Evolutionary conservation across 2,113 vertebrate species (phyloP), one percentile per base, ranked within the genome.

Genomic region (Mustelus asterias): DNA sequence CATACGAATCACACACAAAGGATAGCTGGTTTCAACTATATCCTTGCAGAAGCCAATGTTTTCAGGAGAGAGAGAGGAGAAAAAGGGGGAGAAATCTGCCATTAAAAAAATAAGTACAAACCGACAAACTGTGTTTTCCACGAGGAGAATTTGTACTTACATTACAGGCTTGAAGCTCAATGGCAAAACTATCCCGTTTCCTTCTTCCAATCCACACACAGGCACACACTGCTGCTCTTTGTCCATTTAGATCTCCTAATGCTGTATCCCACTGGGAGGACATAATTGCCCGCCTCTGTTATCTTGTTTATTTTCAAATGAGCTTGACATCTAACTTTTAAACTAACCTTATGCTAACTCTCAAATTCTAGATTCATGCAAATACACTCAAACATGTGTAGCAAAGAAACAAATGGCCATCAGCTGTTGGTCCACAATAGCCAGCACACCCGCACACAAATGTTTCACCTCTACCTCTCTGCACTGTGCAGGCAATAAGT

Each of bases 251-350:
- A 33, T 67, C 60, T 65, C 60, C 90, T 33, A 63, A 67, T 67
- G 18, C 18, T 67, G n/a, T 67, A 18, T 94, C 63, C 63, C 90
- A 94, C 63, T 22, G 63, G 48, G 63, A 63, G 63, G 41, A 65
- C 33, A 20, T 65, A 67, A 94, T 94, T 94, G n/a, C 63, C 33
- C 16, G 37, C 11, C 48, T 58, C 86, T 89, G 80, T 54, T 94
- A 94, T 65, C 90, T 65, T 37, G 60, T 65, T 93, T 93, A 37
- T 93, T 65, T 65, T 93, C 44, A 63, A 89, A 65, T 37, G 90
- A 93, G 63, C 63, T 65, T 94, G 33, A 94, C 20, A 67, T 65
- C 33, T 33, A 60, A 54, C 13, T 58, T 86, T 60, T 90, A 26
- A 90, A 90, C 54, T 16, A 90, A 33, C 48, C 44, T 67, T 33